These are phyloP conservation scores for Eulemur macaco DNA, from an alignment of 2,113 vertebrate species.

Conservation along the genomic window DNA sequence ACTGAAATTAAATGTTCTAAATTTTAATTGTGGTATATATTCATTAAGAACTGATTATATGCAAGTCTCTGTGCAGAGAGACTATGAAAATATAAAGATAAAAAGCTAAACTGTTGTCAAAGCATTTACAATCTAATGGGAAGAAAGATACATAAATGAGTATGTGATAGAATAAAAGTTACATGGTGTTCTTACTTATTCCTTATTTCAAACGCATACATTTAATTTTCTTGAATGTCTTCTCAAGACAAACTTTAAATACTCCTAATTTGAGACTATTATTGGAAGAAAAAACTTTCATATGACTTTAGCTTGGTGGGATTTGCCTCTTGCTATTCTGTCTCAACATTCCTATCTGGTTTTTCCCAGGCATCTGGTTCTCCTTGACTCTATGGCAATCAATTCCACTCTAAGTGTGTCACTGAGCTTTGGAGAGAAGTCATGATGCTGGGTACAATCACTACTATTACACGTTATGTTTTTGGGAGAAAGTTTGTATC, in stretches of 20 bases:
- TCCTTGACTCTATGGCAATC: not conserved
- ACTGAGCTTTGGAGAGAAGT: slow-evolving; percentile 5
- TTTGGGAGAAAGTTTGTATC: not conserved
- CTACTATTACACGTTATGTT: not conserved
- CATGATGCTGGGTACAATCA: not conserved
- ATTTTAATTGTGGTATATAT: not conserved
- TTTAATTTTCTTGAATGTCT: slow-evolving; percentile 32
- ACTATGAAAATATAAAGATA: not conserved
- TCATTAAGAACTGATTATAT: not conserved
- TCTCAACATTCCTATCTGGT: not conserved
- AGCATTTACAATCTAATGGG: not conserved
- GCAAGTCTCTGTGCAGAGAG: not conserved
- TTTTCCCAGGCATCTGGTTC: not conserved
- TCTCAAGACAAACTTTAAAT: not conserved
- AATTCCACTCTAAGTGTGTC: not conserved
- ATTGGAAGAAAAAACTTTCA: not conserved
- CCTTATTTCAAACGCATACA: not conserved
- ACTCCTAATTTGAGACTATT: not conserved
- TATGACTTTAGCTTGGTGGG: not conserved
- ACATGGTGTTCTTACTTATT: not conserved
- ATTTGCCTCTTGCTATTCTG: not conserved
- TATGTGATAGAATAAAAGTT: not conserved
- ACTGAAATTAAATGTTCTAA: slow-evolving; percentile 14
- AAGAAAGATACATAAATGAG: not conserved
- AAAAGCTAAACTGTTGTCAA: not conserved